Base-by-base conservation (phyloP, 2,113 vertebrate genomes). In the Sula dactylatra region DNA sequence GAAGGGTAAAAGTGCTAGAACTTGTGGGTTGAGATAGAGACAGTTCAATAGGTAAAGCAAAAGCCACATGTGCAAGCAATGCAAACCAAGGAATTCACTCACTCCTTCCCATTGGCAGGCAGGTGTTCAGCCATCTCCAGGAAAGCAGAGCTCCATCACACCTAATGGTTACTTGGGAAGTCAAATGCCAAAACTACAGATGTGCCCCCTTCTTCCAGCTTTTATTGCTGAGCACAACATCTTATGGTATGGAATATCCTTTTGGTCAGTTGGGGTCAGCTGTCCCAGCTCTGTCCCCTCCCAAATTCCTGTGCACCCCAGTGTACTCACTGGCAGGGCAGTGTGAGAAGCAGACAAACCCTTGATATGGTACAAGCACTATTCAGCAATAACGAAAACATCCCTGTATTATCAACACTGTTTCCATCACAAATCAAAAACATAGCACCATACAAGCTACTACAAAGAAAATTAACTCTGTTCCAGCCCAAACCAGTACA, bases 101-200 rank as follows among this genome's bases (percentile, higher is more conserved):
- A 21, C 9, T 17, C 4, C 45, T 42, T 50, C 31, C 31, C 6
- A 6, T 9, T 1, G 38, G 18, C 31, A 70, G n/a, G 66, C 29
- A 27, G 54, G 3, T 21, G 44, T 49, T 50, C 11, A 34, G 55
- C 44, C 66, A 49, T 11, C 44, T 13, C 55, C 36, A 24, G 54
- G 17, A 47, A 16, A 40, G 54, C 52, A 18, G 16, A 27, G 13
- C 2, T 40, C 10, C n/a, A 27, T 34, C 16, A 21, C 1, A 7
- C 2, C 0, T 31, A 11, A 56, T 0, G 1, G 29, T 21, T 12
- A 19, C 54, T 49, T 34, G 29, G 22, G 66, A 82, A 69, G 42
- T 10, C 10, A 47, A 38, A 69, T 7, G 6, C 5, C 20, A 9
- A 52, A 7, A 16, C 59, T 34, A 19, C 0, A 1, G 26, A 38